Evolutionary conservation across 2,113 vertebrate genomes (phyloP).

Genomic region (Scalopus aquaticus): DNA sequence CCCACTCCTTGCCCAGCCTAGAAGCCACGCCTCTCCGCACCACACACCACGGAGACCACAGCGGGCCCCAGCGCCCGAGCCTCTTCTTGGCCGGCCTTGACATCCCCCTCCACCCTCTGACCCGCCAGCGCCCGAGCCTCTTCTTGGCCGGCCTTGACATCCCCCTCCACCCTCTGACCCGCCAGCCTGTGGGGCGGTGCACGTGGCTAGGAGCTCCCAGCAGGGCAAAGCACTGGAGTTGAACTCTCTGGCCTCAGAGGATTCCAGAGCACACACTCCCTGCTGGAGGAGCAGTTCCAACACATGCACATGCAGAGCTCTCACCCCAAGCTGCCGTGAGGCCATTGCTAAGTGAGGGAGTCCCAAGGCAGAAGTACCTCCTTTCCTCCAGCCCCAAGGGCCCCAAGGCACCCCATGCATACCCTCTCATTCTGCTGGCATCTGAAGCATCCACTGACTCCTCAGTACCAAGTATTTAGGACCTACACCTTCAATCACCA

Average conservation of each 20-base stretch:
- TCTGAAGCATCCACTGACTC: constrained; percentile 67
- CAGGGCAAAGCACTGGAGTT: background rate
- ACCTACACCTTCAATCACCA: background rate
- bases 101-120: too few relatives aligned
- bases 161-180: background rate
- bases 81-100: background rate
- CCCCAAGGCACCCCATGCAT: background rate
- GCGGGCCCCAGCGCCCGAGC: background rate
- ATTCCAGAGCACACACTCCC: background rate
- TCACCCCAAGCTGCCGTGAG: background rate
- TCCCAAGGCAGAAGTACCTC: background rate
- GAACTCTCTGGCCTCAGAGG: background rate
- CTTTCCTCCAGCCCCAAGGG: background rate
- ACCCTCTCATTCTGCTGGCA: constrained; percentile 57
- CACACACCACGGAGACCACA: background rate
- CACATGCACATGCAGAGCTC: background rate
- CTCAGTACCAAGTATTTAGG: constrained; percentile 28
- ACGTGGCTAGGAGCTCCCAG: too few relatives aligned
- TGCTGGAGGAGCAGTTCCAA: background rate
- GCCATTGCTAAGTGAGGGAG: background rate
- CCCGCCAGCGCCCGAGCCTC: background rate
- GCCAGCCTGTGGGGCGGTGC: background rate
- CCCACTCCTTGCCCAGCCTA: background rate
- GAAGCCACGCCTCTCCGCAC: background rate
- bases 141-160: background rate